These are phyloP conservation scores for Ormyrus nitidulus DNA, from an alignment of 2,888 invertebrate genomes.

Conservation along the genomic window DNA sequence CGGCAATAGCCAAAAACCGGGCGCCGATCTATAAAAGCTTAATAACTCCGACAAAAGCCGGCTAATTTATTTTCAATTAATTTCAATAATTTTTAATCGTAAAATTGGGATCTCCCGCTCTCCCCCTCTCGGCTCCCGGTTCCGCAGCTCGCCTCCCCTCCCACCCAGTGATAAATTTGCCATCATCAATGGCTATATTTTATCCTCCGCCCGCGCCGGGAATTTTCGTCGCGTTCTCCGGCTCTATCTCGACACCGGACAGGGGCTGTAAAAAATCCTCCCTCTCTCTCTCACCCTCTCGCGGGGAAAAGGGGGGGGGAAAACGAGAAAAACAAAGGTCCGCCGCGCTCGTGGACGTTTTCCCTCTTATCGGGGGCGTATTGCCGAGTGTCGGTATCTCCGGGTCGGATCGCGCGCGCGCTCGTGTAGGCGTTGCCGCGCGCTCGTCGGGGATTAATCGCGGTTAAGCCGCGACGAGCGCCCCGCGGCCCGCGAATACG, in stretches of 20 bases:
- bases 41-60: constrained; percentile 12
- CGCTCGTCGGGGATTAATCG: constrained; percentile 32
- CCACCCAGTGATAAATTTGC: constrained; percentile 27
- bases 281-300: too few relatives aligned
- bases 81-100: constrained; percentile 40
- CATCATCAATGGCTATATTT: constrained; percentile 27
- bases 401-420: constrained; percentile 17
- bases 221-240: constrained; percentile 6
- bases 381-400: constrained; percentile 27
- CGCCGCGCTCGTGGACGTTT: constrained; percentile 2
- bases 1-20: too few relatives aligned
- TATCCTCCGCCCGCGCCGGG: background rate
- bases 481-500: background rate
- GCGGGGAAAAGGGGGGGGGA: background rate
- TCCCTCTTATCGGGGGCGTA: constrained; percentile 23
- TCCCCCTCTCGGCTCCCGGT: background rate
- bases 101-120: background rate
- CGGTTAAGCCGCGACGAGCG: constrained; percentile 43
- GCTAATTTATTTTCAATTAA: constrained; percentile 35
- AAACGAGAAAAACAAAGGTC: constrained; percentile 3
- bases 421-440: constrained; percentile 8
- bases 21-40: background rate
- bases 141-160: background rate
- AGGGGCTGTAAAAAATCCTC: too few relatives aligned
- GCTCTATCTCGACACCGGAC: background rate